Conservation (phyloP, 2,888 invertebrate genomes). For the Diabrotica balteata region DNA sequence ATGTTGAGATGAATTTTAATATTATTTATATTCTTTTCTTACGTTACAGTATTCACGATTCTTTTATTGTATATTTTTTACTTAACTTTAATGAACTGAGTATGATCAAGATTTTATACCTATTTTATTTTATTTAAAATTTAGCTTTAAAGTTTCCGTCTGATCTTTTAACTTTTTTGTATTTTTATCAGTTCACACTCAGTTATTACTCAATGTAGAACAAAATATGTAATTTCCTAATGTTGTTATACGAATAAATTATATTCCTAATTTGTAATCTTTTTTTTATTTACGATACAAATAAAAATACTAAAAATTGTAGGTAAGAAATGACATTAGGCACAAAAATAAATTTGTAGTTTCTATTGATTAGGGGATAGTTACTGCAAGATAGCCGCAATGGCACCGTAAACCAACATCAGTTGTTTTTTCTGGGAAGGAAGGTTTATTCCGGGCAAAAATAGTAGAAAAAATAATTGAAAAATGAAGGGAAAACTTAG, state of each 20-base stretch:
- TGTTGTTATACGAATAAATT: conserved; percentile 56
- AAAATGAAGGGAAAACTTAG: too few species aligned
- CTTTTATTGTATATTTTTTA: conserved; percentile 42
- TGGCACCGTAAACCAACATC: too few species aligned
- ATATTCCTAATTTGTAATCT: conserved; percentile 40
- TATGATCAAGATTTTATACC: conserved; percentile 38
- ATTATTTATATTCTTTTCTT: conserved; percentile 47
- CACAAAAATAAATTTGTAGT: too few species aligned
- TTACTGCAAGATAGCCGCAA: too few species aligned
- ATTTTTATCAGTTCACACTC: conserved; percentile 51
- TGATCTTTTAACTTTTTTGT: conserved; percentile 45
- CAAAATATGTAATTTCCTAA: conserved; percentile 53
- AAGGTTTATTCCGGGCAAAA: too few species aligned
- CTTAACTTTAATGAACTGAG: conserved; percentile 45
- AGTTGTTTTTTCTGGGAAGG: too few species aligned
- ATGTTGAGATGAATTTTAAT: conserved; percentile 45
- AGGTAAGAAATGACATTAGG: too few species aligned
- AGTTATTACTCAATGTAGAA: conserved; percentile 48
- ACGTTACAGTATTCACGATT: conserved; percentile 56
- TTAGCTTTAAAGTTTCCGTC: conserved; percentile 47
- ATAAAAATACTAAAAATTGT: too few species aligned
- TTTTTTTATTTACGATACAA: neutral
- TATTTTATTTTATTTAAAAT: conserved; percentile 41
- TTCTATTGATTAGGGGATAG: too few species aligned
- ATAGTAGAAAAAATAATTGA: too few species aligned